Conservation (phyloP, 2,113 vertebrate species). For the Orycteropus afer region DNA sequence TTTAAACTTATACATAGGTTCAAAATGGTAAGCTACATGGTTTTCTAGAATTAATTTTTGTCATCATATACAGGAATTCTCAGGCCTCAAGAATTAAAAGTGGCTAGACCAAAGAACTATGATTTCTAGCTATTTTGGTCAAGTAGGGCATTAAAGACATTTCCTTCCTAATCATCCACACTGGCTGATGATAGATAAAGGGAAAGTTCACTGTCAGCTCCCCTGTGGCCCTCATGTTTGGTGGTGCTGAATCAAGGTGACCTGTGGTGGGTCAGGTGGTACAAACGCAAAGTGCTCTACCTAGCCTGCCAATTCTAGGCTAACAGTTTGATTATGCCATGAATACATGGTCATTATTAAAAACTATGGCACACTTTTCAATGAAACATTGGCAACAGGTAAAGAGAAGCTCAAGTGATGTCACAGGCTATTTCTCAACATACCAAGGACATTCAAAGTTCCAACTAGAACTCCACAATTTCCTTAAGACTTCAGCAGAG, state of each 20-base stretch:
- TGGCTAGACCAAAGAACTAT: neutral
- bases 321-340: neutral
- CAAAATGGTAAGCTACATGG: neutral
- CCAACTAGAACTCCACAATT: neutral
- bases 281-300: neutral
- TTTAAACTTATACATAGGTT: neutral
- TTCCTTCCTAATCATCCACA: neutral
- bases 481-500: neutral
- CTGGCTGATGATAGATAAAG: neutral
- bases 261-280: neutral
- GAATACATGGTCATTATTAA: neutral
- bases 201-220: neutral
- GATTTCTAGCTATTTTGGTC: neutral
- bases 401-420: neutral
- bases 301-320: neutral
- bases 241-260: neutral
- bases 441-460: neutral
- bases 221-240: neutral
- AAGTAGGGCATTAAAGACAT: neutral
- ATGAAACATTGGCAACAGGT: neutral
- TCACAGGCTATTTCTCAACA: neutral
- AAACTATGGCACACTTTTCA: neutral
- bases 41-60: conserved; percentile 27
- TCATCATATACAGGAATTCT: neutral
- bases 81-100: neutral